Base-by-base conservation (phyloP, 1,140 invertebrate genomes). In the Pogonomyrmex californicus region DNA sequence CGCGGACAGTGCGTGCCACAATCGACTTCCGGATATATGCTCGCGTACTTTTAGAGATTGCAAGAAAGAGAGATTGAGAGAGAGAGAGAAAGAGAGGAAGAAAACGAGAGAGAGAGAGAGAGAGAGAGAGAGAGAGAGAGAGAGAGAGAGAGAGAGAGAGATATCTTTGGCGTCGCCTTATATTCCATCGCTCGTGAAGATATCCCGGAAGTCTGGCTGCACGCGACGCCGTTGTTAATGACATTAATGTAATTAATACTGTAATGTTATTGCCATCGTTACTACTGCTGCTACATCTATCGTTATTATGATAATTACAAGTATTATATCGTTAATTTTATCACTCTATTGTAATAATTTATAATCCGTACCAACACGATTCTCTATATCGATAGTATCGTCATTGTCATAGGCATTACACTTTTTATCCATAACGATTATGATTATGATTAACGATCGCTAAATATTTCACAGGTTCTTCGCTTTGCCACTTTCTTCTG, bases 181-280 rank as follows among this genome's bases (percentile, higher is more conserved):
- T 91, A 90, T 91, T 88, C 89, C 89, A 88, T 82, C 82, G 71
- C 33, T 90, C 73, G 76, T 68, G 58, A 54, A 66, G n/a, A 71
- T 71, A 71, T 88, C 79, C 54, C 54, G 87, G 89, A 90, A 91
- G 89, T 88, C 87, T 86, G 82, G 79, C 38, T 88, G 85, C 89
- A 86, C 89, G 75, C 83, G 78, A 91, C 86, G 88, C 90, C 90
- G 76, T 91, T 91, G 90, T 92, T 90, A 88, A 90, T 91, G 91
- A 87, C 89, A 90, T 93, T 93, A 92, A 88, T 91, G 91, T 93
- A 88, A 94, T 94, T 93, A 92, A 93, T 93, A 94, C 91, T 93
- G 93, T 94, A 93, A 94, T 87, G 92, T 87, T 93, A 93, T 90
- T 92, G 93, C 90, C 91, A 93, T 94, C 92, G 92, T 90, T 90